Evolutionary conservation across 2,888 invertebrate species (phyloP).

Genomic region (Eupithecia centaureata): DNA sequence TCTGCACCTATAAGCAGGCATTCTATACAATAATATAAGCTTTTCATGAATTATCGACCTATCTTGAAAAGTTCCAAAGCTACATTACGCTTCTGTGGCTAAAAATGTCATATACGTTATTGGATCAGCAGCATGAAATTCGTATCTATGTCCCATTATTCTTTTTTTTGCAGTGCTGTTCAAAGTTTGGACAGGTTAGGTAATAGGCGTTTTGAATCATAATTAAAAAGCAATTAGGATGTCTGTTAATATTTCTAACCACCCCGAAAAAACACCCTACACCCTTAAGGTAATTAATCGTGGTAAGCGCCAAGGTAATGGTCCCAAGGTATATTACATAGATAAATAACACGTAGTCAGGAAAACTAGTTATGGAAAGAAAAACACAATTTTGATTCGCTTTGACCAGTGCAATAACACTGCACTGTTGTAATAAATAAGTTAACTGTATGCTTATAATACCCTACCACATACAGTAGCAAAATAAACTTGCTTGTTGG

Average conservation of each 20-base stretch:
- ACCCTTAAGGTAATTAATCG: background rate
- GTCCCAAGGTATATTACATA: too few relatives aligned
- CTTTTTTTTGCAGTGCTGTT: background rate
- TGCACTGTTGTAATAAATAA: background rate
- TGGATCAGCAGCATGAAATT: background rate
- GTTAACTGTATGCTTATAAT: background rate
- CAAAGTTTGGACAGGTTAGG: conserved; percentile 28
- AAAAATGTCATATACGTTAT: background rate
- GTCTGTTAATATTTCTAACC: background rate
- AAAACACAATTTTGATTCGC: too few relatives aligned
- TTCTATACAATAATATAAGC: too few relatives aligned
- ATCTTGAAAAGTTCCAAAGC: background rate
- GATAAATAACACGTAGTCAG: too few relatives aligned
- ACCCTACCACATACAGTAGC: background rate
- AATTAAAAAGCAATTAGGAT: conserved; percentile 35
- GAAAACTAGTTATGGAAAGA: too few relatives aligned
- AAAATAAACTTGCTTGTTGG: background rate
- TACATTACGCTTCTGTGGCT: background rate
- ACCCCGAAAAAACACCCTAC: background rate
- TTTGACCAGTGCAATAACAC: too few relatives aligned
- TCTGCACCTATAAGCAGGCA: too few relatives aligned
- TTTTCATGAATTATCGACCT: too few relatives aligned
- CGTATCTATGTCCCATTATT: background rate
- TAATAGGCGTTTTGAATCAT: conserved; percentile 30
- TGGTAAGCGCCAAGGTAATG: background rate